These are phyloP conservation scores for Centropristis striata DNA, from an alignment of 2,113 vertebrate species.

Conservation along the genomic window DNA sequence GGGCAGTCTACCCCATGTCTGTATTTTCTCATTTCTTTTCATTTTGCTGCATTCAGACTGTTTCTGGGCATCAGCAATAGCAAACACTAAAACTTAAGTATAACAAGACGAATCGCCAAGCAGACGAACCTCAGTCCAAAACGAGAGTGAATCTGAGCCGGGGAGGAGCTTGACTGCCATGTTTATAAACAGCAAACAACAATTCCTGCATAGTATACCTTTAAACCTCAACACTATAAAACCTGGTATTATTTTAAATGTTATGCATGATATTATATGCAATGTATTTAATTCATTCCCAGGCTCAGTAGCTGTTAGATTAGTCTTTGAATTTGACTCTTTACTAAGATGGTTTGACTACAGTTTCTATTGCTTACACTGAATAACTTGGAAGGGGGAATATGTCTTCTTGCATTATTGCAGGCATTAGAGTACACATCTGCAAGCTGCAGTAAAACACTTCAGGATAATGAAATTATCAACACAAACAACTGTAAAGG, in stretches of 20 bases:
- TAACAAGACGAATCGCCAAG: too few species aligned
- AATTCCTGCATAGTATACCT: too few species aligned
- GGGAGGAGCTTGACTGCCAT: too few species aligned
- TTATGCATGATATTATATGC: background rate
- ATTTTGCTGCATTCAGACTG: too few species aligned
- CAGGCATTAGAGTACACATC: background rate
- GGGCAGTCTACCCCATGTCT: too few species aligned
- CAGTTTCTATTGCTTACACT: constrained; percentile 1
- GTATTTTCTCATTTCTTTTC: too few species aligned
- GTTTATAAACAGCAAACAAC: too few species aligned
- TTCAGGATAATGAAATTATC: background rate
- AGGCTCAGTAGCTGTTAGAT: background rate
- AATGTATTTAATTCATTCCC: background rate
- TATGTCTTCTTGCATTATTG: background rate
- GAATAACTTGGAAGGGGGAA: background rate
- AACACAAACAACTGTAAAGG: background rate
- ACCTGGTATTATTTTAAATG: background rate
- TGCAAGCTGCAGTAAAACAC: background rate
- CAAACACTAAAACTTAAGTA: too few species aligned
- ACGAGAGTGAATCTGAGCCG: too few species aligned
- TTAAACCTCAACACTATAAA: background rate
- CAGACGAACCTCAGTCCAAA: too few species aligned
- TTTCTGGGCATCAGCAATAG: too few species aligned
- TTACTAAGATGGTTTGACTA: background rate
- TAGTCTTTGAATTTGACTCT: too few species aligned